Evolutionary conservation across 2,888 invertebrate genomes (phyloP).

Genomic region (Diachrysia chrysitis): DNA sequence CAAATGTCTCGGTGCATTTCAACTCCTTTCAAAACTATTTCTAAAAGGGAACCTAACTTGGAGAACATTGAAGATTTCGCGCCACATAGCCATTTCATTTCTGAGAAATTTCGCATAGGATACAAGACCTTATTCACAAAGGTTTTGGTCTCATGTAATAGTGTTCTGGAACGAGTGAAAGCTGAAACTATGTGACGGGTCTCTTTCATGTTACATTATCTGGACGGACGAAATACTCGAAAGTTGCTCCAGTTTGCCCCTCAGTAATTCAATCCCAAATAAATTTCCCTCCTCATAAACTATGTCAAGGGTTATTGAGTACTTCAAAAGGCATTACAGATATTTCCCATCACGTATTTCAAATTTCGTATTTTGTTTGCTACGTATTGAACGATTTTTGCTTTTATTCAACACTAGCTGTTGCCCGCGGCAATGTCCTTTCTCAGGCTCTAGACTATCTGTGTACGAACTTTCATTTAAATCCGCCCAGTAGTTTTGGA

Average conservation of each 20-base stretch:
- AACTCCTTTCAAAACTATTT: conserved; percentile 82
- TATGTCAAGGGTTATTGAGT: conserved; percentile 51
- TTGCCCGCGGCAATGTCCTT: no score
- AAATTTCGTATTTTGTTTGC: conserved; percentile 31
- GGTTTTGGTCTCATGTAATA: conserved; percentile 60
- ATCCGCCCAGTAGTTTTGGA: no score
- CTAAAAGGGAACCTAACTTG: conserved; percentile 76
- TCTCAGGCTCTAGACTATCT: no score
- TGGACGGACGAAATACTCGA: conserved; percentile 26
- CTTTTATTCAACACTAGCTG: conserved; percentile 23
- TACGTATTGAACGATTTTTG: conserved; percentile 21
- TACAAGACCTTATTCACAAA: conserved; percentile 65
- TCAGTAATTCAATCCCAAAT: conserved; percentile 54
- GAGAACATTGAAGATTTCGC: conserved; percentile 76
- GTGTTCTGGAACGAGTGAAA: conserved; percentile 52
- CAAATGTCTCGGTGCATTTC: conserved; percentile 83
- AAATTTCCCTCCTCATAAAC: conserved; percentile 46
- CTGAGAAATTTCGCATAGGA: conserved; percentile 68
- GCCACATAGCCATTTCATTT: conserved; percentile 72
- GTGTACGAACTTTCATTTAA: no score
- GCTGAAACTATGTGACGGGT: conserved; percentile 53
- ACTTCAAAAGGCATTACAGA: conserved; percentile 48
- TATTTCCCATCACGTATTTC: conserved; percentile 32
- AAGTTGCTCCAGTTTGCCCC: conserved; percentile 46
- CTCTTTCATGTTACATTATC: conserved; percentile 36